Conservation (phyloP, 1,140 invertebrate genomes). For the Oedothorax gibbosus region DNA sequence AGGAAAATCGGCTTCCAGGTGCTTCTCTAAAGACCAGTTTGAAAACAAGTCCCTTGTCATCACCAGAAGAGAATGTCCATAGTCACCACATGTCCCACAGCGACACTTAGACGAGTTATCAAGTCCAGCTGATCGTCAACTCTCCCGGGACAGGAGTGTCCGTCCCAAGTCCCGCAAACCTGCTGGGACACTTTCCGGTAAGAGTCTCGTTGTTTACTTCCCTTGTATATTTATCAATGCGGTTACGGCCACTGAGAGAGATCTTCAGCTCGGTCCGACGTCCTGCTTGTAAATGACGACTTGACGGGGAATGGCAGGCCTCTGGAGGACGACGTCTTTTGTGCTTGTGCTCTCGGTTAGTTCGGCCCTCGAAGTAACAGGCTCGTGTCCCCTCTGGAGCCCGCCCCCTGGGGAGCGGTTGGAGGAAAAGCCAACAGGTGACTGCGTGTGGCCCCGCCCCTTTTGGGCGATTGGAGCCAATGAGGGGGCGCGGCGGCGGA, state of each 20-base stretch:
- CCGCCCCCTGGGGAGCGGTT: slow-evolving; percentile 96
- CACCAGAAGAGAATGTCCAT: slow-evolving; percentile 9
- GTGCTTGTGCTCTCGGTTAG: slow-evolving; percentile 58
- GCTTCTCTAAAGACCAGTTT: too few species aligned
- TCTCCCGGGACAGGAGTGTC: slow-evolving; percentile 17
- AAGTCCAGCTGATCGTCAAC: slow-evolving; percentile 28
- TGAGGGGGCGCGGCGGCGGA: slow-evolving; percentile 26
- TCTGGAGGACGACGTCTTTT: slow-evolving; percentile 57
- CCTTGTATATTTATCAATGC: background rate
- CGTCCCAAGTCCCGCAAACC: slow-evolving; percentile 11
- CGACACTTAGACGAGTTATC: slow-evolving; percentile 42
- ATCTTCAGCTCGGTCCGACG: slow-evolving; percentile 26
- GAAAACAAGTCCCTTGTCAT: too few species aligned
- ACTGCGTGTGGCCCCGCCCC: slow-evolving; percentile 50
- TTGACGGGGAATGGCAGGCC: slow-evolving; percentile 55
- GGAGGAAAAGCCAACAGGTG: slow-evolving; percentile 75
- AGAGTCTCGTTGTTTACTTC: slow-evolving; percentile 16
- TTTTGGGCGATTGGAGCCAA: slow-evolving; percentile 32
- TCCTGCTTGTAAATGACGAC: slow-evolving; percentile 60
- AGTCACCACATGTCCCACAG: slow-evolving; percentile 33
- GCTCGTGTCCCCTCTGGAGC: slow-evolving; percentile 78
- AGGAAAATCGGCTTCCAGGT: too few species aligned
- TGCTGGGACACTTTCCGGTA: background rate
- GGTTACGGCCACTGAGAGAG: slow-evolving; percentile 39
- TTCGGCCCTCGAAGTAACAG: slow-evolving; percentile 42